These are phyloP conservation scores for Montifringilla adamsi DNA, from an alignment of 2,113 vertebrate species.

Conservation along the genomic window DNA sequence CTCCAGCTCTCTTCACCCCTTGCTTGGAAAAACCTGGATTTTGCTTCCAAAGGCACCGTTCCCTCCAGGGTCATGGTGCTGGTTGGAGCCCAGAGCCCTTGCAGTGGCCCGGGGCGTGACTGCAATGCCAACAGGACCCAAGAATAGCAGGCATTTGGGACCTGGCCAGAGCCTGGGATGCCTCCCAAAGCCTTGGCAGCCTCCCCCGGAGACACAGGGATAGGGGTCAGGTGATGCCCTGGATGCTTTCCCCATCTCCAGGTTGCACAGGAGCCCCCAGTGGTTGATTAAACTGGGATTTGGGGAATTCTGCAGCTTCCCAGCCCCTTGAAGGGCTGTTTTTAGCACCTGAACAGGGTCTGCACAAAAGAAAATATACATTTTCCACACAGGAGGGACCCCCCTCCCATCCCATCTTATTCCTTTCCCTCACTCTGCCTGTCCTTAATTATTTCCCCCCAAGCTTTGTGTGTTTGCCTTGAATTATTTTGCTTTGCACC, in stretches of 20 bases:
- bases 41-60: neutral
- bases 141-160: neutral
- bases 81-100: neutral
- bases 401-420: neutral
- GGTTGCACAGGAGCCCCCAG: fast-evolving
- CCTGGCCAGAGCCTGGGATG: neutral
- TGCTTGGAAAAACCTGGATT: neutral
- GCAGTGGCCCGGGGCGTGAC: neutral
- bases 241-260: neutral
- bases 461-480: neutral
- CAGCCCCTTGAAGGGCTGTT: too few species aligned
- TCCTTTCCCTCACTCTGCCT: neutral
- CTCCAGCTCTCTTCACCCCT: neutral
- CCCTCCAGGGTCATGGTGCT: fast-evolving
- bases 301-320: neutral
- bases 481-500: slow-evolving; percentile 10
- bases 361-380: neutral
- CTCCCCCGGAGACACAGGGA: neutral
- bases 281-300: neutral
- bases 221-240: neutral
- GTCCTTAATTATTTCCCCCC: neutral
- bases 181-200: neutral
- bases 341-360: neutral
- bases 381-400: neutral
- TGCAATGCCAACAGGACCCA: neutral